Evolutionary conservation across 2,113 vertebrate genomes (phyloP).

Genomic region (Triplophysa dalaica): DNA sequence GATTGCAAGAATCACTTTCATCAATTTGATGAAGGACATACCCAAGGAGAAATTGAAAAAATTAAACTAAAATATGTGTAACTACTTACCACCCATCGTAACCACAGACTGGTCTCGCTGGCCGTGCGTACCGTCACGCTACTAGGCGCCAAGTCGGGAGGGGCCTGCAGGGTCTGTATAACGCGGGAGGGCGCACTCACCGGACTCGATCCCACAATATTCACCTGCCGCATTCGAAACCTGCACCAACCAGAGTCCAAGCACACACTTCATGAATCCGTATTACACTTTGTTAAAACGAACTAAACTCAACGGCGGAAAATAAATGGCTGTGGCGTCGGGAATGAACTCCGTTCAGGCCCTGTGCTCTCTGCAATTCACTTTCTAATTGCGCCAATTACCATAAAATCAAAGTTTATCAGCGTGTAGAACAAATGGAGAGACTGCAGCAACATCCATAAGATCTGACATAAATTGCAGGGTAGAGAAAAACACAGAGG

Average conservation of each 20-base stretch:
- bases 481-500: conserved; percentile 23
- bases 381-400: conserved; percentile 47
- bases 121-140: conserved; percentile 83
- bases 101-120: conserved; percentile 87
- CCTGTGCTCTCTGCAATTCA: conserved; percentile 11
- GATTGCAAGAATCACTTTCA: neutral
- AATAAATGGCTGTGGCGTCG: conserved; percentile 29
- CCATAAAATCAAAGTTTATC: conserved; percentile 49
- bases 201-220: conserved; percentile 85
- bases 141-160: conserved; percentile 82
- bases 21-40: no score
- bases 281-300: neutral
- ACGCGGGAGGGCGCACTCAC: conserved; percentile 84
- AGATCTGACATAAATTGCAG: conserved; percentile 41
- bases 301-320: conserved; percentile 8
- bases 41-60: no score
- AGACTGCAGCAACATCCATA: conserved; percentile 40
- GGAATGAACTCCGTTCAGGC: conserved; percentile 2
- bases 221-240: conserved; percentile 90
- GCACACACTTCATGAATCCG: neutral
- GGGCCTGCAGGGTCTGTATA: conserved; percentile 91
- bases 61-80: no score
- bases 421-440: conserved; percentile 39
- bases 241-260: conserved; percentile 62
- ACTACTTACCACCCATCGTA: conserved; percentile 89